These are phyloP conservation scores for Choristoneura rosaceana DNA, from an alignment of 2,888 invertebrate genomes.

Conservation along the genomic window DNA sequence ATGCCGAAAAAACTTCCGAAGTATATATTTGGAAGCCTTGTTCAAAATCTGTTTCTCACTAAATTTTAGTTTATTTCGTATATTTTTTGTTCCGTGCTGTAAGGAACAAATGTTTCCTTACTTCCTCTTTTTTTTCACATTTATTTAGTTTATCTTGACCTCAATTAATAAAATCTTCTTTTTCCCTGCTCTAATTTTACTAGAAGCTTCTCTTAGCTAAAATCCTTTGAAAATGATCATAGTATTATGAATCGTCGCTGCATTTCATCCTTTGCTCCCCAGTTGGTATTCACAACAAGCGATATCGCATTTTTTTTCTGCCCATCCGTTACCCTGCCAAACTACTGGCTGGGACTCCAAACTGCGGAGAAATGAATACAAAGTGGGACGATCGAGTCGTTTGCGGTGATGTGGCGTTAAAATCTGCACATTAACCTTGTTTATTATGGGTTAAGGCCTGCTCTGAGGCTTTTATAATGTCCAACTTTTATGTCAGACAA, in stretches of 20 bases:
- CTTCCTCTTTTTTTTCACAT: too few species aligned
- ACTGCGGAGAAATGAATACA: slow-evolving; percentile 10
- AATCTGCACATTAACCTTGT: slow-evolving; percentile 31
- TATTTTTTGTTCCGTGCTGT: too few species aligned
- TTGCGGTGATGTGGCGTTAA: slow-evolving; percentile 11
- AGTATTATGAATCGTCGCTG: slow-evolving; percentile 1
- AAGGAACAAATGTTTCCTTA: too few species aligned
- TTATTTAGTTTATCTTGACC: too few species aligned
- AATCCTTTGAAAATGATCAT: too few species aligned
- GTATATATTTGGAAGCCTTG: too few species aligned
- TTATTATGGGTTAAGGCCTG: neutral
- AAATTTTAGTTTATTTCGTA: too few species aligned
- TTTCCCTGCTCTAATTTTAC: neutral
- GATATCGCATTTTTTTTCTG: slow-evolving; percentile 34
- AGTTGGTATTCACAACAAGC: slow-evolving; percentile 26
- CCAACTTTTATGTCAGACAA: neutral
- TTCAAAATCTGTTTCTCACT: too few species aligned
- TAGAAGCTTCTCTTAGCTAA: neutral
- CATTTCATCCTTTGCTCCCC: neutral
- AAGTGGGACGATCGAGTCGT: slow-evolving; percentile 25
- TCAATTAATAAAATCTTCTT: too few species aligned
- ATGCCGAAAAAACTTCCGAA: too few species aligned
- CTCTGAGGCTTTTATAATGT: neutral
- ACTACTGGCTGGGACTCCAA: slow-evolving; percentile 24
- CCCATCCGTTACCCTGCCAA: slow-evolving; percentile 35